phyloP scores from a whole-genome alignment of 2,888 invertebrate species.

The Amorpha juglandis region DNA sequence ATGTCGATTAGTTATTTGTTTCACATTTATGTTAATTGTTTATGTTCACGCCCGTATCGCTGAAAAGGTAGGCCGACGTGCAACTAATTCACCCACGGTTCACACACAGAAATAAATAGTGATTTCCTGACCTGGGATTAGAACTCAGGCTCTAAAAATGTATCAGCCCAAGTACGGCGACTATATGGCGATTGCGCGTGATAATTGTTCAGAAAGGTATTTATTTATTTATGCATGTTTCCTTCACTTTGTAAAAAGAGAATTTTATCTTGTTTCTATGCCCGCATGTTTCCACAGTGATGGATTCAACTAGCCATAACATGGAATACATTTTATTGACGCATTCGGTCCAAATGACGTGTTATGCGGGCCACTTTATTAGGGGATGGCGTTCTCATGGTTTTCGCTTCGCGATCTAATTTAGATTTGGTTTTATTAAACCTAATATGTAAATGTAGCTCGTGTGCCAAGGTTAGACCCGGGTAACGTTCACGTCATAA shows the following conservation, averaged over 20 bases:
- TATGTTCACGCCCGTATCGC: no score
- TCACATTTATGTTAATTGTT: not conserved
- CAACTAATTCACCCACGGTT: no score
- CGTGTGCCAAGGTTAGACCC: conserved; percentile 11
- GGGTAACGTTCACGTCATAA: not conserved
- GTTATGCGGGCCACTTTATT: conserved; percentile 60
- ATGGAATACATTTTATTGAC: conserved; percentile 56
- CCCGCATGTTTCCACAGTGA: conserved; percentile 55
- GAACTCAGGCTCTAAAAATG: no score
- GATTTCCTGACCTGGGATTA: no score
- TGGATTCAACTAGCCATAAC: conserved; percentile 47
- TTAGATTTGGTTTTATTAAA: conserved; percentile 12
- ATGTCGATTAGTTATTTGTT: conserved; percentile 39
- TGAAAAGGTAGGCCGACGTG: no score
- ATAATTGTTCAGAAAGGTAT: conserved; percentile 31
- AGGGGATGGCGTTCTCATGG: conserved; percentile 27
- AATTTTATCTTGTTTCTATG: conserved; percentile 41
- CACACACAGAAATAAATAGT: no score
- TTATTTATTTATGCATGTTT: conserved; percentile 32
- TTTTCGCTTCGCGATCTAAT: conserved; percentile 13
- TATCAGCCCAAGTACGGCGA: no score
- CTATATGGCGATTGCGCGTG: no score
- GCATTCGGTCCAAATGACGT: conserved; percentile 53
- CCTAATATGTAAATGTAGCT: conserved; percentile 9
- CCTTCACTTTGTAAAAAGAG: conserved; percentile 31